These are phyloP conservation scores for Graptemys geographica DNA, from an alignment of 2,797 vertebrate species.

Conservation along the genomic window DNA sequence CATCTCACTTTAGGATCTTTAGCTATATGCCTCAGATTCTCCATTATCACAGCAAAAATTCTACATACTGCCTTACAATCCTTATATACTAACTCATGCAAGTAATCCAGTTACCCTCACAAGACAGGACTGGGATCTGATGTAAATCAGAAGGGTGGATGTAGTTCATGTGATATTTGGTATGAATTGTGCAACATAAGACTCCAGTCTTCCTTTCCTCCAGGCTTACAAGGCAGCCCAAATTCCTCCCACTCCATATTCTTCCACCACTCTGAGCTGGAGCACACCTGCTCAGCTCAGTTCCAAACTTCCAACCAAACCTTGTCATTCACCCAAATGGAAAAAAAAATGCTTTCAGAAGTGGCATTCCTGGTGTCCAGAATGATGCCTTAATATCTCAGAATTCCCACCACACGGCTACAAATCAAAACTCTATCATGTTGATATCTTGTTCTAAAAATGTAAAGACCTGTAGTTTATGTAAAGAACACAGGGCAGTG, in stretches of 20 bases:
- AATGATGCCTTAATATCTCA: constrained; percentile 13
- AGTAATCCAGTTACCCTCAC: background rate
- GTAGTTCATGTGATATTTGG: background rate
- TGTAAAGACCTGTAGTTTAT: background rate
- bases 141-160: background rate
- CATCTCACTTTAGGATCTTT: background rate
- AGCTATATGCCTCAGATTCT: background rate
- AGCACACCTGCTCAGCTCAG: constrained; percentile 51
- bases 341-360: constrained; percentile 32
- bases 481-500: background rate
- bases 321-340: constrained; percentile 42
- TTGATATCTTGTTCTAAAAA: background rate
- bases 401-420: constrained; percentile 21
- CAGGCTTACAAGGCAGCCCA: background rate
- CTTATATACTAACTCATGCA: background rate
- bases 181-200: background rate
- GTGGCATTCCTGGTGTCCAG: constrained; percentile 53
- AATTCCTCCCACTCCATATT: constrained; percentile 15
- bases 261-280: constrained; percentile 19
- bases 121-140: background rate
- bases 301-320: constrained; percentile 9
- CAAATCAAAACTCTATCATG: background rate
- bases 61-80: background rate
- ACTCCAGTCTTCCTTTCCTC: background rate
- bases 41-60: background rate